Evolutionary conservation across 2,888 invertebrate genomes (phyloP).

Genomic region (Agriopis aurantiaria): DNA sequence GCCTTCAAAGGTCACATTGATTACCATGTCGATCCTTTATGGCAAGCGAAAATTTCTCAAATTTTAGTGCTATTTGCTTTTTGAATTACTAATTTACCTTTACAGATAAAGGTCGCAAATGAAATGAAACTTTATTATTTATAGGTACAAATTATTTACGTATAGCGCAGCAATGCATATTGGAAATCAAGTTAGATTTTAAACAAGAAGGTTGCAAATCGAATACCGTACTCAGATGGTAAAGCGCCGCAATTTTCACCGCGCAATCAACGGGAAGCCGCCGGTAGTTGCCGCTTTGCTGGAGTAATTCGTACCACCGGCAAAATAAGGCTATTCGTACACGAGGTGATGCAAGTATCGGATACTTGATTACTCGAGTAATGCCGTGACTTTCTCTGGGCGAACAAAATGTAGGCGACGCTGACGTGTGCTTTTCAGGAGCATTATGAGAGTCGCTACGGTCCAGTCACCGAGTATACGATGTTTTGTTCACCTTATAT

Average conservation of each 20-base stretch:
- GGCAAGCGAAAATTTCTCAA: neutral
- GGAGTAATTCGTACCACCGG: conserved; percentile 2
- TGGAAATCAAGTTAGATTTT: neutral
- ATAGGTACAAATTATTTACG: neutral
- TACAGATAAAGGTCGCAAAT: neutral
- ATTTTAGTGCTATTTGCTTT: neutral
- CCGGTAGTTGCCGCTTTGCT: conserved; percentile 8
- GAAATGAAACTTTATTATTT: neutral
- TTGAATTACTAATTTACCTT: neutral
- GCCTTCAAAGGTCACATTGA: no score
- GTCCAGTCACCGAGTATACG: no score
- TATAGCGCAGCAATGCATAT: neutral
- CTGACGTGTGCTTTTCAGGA: neutral
- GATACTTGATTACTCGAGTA: neutral
- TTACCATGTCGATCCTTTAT: neutral
- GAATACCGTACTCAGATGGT: conserved; percentile 3
- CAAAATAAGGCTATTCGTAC: neutral
- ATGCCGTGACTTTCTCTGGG: neutral
- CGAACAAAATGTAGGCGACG: neutral
- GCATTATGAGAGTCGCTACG: no score
- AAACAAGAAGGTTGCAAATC: conserved; percentile 3
- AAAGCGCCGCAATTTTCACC: neutral
- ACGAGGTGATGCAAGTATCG: neutral
- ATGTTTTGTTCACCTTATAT: no score
- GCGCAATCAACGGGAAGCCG: conserved; percentile 11